These are phyloP conservation scores for Phyllotreta cruciferae DNA, from an alignment of 2,888 invertebrate species.

Conservation along the genomic window DNA sequence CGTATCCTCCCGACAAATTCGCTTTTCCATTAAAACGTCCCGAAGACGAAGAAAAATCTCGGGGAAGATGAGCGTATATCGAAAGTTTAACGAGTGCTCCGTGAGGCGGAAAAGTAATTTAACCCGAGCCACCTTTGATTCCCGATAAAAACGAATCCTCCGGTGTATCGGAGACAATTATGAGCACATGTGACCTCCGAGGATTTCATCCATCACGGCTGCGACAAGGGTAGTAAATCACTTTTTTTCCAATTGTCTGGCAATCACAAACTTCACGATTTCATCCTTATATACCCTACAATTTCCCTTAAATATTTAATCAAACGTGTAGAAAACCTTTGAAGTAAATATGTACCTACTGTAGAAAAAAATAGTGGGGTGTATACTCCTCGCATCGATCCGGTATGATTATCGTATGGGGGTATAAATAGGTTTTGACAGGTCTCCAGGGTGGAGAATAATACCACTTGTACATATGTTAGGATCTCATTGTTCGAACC, in stretches of 20 bases:
- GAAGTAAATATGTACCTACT: no score
- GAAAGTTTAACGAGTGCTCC: conserved; percentile 8
- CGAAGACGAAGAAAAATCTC: neutral
- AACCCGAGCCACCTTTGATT: conserved; percentile 22
- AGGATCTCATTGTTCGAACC: conserved; percentile 41
- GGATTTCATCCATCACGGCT: conserved; percentile 56
- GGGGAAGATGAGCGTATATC: no score
- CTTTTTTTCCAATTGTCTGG: conserved; percentile 40
- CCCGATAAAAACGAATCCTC: conserved; percentile 43
- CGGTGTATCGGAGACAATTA: conserved; percentile 57
- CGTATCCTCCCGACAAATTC: conserved; percentile 7
- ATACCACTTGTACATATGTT: conserved; percentile 63
- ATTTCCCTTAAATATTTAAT: no score
- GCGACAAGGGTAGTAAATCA: conserved; percentile 43
- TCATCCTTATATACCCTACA: neutral
- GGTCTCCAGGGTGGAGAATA: conserved; percentile 59
- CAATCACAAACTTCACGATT: neutral
- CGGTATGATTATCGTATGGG: conserved; percentile 51
- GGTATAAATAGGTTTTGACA: conserved; percentile 60
- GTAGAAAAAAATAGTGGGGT: no score
- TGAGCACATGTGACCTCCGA: conserved; percentile 61
- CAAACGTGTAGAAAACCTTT: no score
- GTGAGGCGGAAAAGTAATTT: conserved; percentile 9
- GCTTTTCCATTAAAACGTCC: conserved; percentile 17
- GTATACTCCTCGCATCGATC: no score